phyloP scores from a whole-genome alignment of 2,888 invertebrate genomes.

The Caenorhabditis afra region DNA sequence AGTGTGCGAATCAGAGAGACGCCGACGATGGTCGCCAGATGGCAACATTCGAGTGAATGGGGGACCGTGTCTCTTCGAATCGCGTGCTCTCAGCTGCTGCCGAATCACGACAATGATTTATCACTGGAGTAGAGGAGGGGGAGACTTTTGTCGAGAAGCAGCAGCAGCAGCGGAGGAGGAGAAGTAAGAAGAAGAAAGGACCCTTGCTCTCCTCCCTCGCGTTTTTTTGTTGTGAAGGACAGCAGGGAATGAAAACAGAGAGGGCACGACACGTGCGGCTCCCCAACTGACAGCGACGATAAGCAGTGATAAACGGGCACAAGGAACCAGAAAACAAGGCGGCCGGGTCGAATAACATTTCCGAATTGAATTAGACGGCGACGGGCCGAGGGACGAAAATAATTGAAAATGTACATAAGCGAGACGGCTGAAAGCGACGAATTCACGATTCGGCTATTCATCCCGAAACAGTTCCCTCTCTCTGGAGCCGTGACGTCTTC shows the following conservation, averaged over 20 bases:
- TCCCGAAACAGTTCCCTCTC: too few relatives aligned
- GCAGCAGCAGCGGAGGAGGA: too few relatives aligned
- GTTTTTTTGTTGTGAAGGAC: constrained; percentile 11
- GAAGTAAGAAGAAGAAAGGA: constrained; percentile 5
- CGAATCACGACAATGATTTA: constrained; percentile 48
- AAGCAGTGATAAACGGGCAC: constrained; percentile 11
- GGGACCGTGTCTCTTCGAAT: constrained; percentile 8
- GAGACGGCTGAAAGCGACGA: background rate
- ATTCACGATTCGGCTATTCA: background rate
- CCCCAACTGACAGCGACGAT: constrained; percentile 3
- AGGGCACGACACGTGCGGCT: constrained; percentile 22
- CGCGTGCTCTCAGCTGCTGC: constrained; percentile 8
- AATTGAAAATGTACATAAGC: constrained; percentile 52
- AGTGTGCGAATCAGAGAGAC: constrained; percentile 12
- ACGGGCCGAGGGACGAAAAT: constrained; percentile 25
- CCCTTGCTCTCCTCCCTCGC: background rate
- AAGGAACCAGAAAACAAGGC: constrained; percentile 1
- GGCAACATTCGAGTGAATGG: constrained; percentile 49
- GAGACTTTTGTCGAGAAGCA: background rate
- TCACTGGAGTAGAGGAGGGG: constrained; percentile 46
- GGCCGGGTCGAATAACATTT: constrained; percentile 11
- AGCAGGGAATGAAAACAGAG: constrained; percentile 1
- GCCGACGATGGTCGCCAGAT: constrained; percentile 32
- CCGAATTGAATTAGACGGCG: constrained; percentile 29
- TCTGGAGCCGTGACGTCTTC: too few relatives aligned